Conservation (phyloP, 2,797 vertebrate genomes). For the Cryptoblepharus egeriae region DNA sequence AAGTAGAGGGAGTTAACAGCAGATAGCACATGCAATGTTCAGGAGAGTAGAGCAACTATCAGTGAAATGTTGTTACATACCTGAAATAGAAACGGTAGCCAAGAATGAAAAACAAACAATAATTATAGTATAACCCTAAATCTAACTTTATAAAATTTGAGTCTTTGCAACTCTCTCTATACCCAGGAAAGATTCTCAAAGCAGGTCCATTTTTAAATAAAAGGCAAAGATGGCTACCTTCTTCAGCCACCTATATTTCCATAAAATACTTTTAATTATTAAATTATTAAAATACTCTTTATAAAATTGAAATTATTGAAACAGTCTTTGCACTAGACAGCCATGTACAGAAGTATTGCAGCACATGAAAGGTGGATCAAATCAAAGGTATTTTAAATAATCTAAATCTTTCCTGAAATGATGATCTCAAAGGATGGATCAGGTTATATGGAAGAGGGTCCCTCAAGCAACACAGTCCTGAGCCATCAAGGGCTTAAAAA, state of each 20-base stretch:
- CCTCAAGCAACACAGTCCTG: too few relatives aligned
- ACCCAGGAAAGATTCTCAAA: neutral
- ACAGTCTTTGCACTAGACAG: neutral
- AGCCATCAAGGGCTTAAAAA: too few relatives aligned
- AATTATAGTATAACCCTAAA: constrained; percentile 70
- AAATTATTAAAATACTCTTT: neutral
- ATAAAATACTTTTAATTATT: neutral
- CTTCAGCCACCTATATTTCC: neutral
- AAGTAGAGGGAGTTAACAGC: constrained; percentile 58
- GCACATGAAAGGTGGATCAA: neutral
- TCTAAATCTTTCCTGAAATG: too few relatives aligned
- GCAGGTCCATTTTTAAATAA: neutral
- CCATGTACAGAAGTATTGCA: neutral
- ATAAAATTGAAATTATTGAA: neutral
- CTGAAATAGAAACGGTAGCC: constrained; percentile 84
- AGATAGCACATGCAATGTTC: constrained; percentile 77
- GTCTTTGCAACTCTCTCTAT: constrained; percentile 2
- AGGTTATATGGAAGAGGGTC: too few relatives aligned
- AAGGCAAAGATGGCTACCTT: neutral
- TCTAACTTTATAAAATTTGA: constrained; percentile 36
- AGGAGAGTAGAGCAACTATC: constrained; percentile 71
- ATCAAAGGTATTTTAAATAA: neutral
- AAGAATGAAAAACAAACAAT: constrained; percentile 75
- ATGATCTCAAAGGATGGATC: too few relatives aligned
- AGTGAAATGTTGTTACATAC: constrained; percentile 85